Evolutionary conservation across 23 tunicate species (phyloP).

Genomic region (Trididemnum clinides): DNA sequence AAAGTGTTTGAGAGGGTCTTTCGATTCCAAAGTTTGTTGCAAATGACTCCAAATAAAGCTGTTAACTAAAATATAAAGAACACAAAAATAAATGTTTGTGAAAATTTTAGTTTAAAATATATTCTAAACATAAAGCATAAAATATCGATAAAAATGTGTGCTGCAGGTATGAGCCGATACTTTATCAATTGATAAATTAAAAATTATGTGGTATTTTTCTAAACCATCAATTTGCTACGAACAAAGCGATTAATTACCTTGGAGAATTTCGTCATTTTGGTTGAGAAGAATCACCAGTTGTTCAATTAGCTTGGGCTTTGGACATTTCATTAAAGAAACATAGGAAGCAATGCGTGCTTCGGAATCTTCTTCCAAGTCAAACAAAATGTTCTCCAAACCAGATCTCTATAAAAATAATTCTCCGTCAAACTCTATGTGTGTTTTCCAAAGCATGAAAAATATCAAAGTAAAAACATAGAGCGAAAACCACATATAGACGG

Average conservation of each 20-base stretch:
- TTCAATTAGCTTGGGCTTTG: slow-evolving; percentile 52
- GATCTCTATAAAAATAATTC: slow-evolving; percentile 63
- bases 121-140: no score
- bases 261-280: slow-evolving; percentile 45
- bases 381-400: slow-evolving; percentile 23
- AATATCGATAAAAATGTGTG: no score
- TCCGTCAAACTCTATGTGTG: no score
- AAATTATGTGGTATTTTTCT: no score
- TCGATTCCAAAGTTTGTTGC: slow-evolving; percentile 53
- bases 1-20: slow-evolving; percentile 82
- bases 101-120: no score
- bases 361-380: slow-evolving; percentile 55
- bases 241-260: slow-evolving; percentile 34
- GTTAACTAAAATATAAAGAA: slow-evolving; percentile 46
- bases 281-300: slow-evolving; percentile 61
- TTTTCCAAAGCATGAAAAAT: no score
- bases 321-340: slow-evolving; percentile 78
- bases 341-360: slow-evolving; percentile 82
- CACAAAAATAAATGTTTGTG: no score
- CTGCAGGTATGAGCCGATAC: no score
- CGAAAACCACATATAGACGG: no score
- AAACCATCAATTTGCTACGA: no score
- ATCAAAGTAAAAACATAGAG: no score
- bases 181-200: no score
- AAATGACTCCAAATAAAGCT: slow-evolving; percentile 89